phyloP scores from a whole-genome alignment of 92 coral and sea anemone genomes.

The Bergia puertoricense region DNA sequence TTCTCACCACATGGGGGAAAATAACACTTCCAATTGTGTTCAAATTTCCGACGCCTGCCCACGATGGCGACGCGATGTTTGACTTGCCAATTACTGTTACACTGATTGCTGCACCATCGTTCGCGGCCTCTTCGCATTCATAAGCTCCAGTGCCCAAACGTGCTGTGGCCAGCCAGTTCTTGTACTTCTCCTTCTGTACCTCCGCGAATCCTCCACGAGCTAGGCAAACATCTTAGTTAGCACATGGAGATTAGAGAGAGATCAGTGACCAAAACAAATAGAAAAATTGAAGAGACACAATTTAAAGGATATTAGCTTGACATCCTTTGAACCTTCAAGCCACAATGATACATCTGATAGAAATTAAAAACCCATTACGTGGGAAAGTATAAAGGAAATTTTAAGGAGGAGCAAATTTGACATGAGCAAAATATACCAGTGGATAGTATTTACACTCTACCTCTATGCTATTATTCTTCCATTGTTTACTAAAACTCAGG shows the following conservation, averaged over 20 bases:
- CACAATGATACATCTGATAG: constrained; percentile 47
- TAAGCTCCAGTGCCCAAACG: constrained; percentile 96
- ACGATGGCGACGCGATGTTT: constrained; percentile 41
- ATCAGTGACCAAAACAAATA: constrained; percentile 35
- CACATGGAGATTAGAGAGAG: constrained; percentile 4
- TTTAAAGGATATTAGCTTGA: constrained; percentile 28
- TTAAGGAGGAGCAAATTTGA: constrained; percentile 27
- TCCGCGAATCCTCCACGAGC: constrained; percentile 69
- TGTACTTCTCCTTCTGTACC: constrained; percentile 73
- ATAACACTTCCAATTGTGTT: constrained; percentile 24
- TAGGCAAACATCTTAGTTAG: constrained; percentile 25
- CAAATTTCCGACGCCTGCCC: constrained; percentile 42
- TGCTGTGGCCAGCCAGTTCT: constrained; percentile 99
- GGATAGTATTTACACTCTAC: not conserved
- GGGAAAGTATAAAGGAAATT: not conserved
- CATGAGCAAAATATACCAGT: constrained; percentile 24
- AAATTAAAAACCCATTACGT: constrained; percentile 57
- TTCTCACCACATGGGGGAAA: constrained; percentile 36
- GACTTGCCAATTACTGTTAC: constrained; percentile 20
- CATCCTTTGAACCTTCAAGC: constrained; percentile 31
- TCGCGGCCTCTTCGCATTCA: constrained; percentile 50
- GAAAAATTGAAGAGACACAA: constrained; percentile 16
- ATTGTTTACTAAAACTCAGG: not conserved
- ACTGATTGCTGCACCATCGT: constrained; percentile 34
- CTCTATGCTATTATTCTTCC: not conserved